These are phyloP conservation scores for Caenorhabditis elegans DNA, from an alignment of 1,140 invertebrate species.

Conservation along the genomic window DNA sequence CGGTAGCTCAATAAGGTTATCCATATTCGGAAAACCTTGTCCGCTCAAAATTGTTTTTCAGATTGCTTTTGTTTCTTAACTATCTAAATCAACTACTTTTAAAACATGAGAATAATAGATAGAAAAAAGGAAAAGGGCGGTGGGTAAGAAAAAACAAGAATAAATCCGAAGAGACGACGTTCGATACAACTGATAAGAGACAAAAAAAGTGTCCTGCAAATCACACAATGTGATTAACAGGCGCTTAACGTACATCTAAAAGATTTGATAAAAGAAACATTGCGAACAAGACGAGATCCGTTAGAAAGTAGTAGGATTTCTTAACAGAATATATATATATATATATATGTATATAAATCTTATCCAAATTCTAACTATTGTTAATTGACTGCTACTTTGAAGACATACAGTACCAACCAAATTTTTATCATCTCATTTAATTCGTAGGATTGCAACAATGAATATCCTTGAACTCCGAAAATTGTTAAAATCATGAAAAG, in stretches of 20 bases:
- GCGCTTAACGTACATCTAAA: background rate
- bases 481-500: constrained; percentile 25
- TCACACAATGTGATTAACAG: constrained; percentile 25
- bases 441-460: background rate
- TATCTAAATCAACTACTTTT: too few species aligned
- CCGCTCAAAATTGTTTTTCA: too few species aligned
- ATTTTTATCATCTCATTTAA: background rate
- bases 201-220: constrained; percentile 2
- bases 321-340: too few species aligned
- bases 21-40: background rate
- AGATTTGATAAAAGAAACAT: background rate
- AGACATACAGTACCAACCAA: too few species aligned
- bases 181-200: constrained; percentile 7
- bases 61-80: too few species aligned
- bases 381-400: too few species aligned
- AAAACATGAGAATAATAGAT: background rate
- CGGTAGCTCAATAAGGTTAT: background rate
- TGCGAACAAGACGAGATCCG: background rate
- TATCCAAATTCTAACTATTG: too few species aligned
- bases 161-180: background rate
- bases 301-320: too few species aligned
- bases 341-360: too few species aligned
- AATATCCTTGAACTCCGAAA: constrained; percentile 1
- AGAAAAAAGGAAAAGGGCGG: background rate
- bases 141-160: background rate